Percentiles rank a stretch among this genome's conserved stretches.
Conservation (phyloP, 2,113 vertebrate genomes). For the Oreotrochilus melanogaster region DNA sequence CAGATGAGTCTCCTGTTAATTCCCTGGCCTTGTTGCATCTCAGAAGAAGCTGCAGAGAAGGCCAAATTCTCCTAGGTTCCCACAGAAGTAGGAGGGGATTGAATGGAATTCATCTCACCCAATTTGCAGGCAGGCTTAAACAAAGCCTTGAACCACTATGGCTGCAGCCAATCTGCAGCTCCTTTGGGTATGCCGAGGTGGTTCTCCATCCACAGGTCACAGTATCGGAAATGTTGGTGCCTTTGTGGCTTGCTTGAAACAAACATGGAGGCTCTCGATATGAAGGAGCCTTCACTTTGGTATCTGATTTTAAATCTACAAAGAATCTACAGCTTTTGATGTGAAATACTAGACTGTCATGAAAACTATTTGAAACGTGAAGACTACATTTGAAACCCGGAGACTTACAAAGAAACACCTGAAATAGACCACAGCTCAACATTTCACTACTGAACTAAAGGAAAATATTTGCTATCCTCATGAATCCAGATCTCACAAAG, state of each 20-base stretch:
- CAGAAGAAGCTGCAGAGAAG: neutral
- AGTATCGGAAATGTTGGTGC: neutral
- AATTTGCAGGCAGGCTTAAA: constrained; percentile 21
- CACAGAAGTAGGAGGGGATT: neutral
- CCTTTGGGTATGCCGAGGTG: neutral
- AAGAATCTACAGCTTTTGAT: neutral
- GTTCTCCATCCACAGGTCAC: neutral
- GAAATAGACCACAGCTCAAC: neutral
- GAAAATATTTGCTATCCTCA: neutral
- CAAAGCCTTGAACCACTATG: neutral
- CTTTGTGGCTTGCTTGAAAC: neutral
- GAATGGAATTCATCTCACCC: constrained; percentile 20
- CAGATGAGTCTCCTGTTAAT: neutral
- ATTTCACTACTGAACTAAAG: neutral
- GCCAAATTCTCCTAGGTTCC: neutral
- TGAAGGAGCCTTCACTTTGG: neutral
- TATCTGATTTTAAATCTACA: neutral
- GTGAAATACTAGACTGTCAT: neutral
- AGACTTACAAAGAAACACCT: neutral
- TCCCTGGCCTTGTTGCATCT: neutral
- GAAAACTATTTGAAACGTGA: neutral
- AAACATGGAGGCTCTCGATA: neutral
- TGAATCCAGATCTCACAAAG: neutral
- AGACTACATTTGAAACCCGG: neutral
- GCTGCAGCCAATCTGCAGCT: neutral